Evolutionary conservation across 2,797 vertebrate genomes (phyloP), one percentile per base, ranked within the genome.

Genomic region (Thunnus albacares): DNA sequence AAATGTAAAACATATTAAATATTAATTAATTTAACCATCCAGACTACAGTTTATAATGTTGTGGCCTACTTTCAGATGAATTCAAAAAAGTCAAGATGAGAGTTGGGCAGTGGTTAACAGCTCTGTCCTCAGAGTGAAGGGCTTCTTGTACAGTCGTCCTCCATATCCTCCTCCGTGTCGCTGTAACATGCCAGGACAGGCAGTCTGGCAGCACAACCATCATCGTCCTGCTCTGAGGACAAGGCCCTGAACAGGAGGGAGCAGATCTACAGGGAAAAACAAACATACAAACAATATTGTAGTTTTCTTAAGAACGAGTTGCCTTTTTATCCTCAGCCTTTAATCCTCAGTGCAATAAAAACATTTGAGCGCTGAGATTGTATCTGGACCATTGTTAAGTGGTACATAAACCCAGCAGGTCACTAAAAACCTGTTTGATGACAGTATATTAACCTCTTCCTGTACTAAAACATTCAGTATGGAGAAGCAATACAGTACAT

Each of bases 221-320:
- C 90, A 43, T 83, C 77, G 18, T 83, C 82, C 67, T 88, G 80
- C 74, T 92, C 78, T 33, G 80, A 75, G 24, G 93, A 96, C 85
- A 97, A 47, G 1, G 97, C 97, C 83, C 95, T 96, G 74, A 98
- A 99, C 84, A 99, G 96, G 8, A 98, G 89, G 30, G 94, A 96
- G 70, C 93, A 95, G 73, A 97, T 94, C 97, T 99, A 86, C 55
- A 88, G 84, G 75, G 14, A 47, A 10, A 57, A 65, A 52, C 2
- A 71, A 6, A 64, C 3, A 28, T 3, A 59, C 49, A 8, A 78
- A 38, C 45, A 12, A 47, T 7, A 57, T 47, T 7, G 20, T 4
- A 55, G 11, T n/a, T 18, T n/a, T 14, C 18, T 30, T 14, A 61
- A 18, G 28, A 52, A 38, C 43, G 0, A n/a, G 7, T 24, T 20